Base-by-base conservation (phyloP, 2,888 invertebrate species). In the Sylvicola cinctus region DNA sequence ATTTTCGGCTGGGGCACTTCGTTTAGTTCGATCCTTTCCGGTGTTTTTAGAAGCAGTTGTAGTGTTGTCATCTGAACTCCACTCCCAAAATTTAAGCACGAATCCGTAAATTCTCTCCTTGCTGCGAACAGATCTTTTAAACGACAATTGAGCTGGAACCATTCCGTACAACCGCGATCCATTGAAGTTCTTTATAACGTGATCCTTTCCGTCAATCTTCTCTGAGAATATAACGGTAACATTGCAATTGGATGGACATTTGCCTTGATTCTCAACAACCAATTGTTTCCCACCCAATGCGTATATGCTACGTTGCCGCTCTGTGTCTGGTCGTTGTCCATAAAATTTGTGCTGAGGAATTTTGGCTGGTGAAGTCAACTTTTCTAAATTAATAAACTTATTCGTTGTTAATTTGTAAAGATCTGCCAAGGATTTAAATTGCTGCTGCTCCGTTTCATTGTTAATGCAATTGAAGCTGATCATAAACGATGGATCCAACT, bases 41-140 rank as follows among this genome's bases (percentile, higher is more conserved):
- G 31, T 17, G n/a, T 13, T 38, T 25, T 44, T 41, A 26, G 43
- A 39, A 13, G 38, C 31, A 29, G 34, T 32, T 12, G 36, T 42
- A 29, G 34, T 40, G 33, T 33, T 29, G 16, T 36, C 33, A 52
- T 61, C 62, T 51, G 61, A 63, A 40, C 65, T 66, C 78, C 78
- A 83, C 47, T 77, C 74, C 81, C 83, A 83, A 54, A 80, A 74
- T 61, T 83, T 83, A 44, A 83, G 57, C 13, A 78, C 74, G 54
- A 80, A 83, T 0, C 83, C 81, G 33, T 70, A 63, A 40, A 76
- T 66, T 32, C 68, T 64, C 1, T 64, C 61, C 43, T 65, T 63
- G 35, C 58, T 35, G 43, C 55, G 46, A 38, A 47, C 36, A 47
- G 46, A 35, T 16, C 50, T 60, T 40, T 66, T 63, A 43, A 74